These are phyloP conservation scores for Lydus trimaculatus DNA, from an alignment of 2,888 invertebrate species.

Conservation along the genomic window DNA sequence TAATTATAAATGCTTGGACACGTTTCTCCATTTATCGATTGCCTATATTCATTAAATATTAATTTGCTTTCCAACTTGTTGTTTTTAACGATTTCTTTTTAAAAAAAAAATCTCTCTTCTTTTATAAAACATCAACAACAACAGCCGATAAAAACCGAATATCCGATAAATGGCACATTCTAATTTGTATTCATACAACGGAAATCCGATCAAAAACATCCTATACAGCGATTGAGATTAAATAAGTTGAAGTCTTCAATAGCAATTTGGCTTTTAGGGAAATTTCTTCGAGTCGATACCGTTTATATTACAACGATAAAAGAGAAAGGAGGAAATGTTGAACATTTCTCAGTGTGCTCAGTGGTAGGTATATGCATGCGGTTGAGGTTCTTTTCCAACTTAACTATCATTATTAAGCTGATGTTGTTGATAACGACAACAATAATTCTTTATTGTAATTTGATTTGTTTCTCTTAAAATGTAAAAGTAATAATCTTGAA, in stretches of 20 bases:
- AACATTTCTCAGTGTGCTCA: background rate
- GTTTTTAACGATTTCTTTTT: background rate
- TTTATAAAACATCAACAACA: background rate
- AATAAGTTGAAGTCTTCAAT: constrained; percentile 25
- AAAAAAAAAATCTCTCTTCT: too few species aligned
- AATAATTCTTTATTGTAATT: background rate
- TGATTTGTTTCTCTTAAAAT: background rate
- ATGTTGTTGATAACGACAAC: background rate
- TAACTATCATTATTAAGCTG: background rate
- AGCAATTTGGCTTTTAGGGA: constrained; percentile 20
- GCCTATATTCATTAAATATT: background rate
- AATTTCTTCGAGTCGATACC: constrained; percentile 7
- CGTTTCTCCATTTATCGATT: background rate
- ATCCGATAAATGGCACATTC: constrained; percentile 20
- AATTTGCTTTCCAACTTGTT: background rate
- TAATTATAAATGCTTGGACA: constrained; percentile 1
- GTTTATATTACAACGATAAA: background rate
- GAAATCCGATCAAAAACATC: constrained; percentile 32
- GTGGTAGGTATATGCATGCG: background rate
- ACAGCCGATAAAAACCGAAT: constrained; percentile 15
- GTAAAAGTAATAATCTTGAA: background rate
- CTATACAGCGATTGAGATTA: constrained; percentile 26
- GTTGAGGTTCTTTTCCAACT: background rate
- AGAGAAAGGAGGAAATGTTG: background rate
- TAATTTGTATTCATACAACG: constrained; percentile 33